Conservation (phyloP, 2,797 vertebrate genomes). For the Sardinella longiceps region DNA sequence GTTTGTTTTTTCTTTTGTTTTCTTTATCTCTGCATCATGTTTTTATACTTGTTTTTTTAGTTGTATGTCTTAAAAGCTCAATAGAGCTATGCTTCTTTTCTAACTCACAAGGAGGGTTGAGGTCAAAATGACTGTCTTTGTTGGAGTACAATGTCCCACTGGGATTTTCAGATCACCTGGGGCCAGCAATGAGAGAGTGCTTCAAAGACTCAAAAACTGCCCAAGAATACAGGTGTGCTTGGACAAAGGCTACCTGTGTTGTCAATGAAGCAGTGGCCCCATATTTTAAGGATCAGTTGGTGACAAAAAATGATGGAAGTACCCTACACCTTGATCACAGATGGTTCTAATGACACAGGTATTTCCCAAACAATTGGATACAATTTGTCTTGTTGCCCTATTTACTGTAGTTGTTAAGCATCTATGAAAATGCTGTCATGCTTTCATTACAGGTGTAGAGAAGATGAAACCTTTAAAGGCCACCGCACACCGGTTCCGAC, state of each 20-base stretch:
- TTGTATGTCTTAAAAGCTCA: too few species aligned
- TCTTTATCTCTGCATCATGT: too few species aligned
- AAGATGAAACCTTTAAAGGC: too few species aligned
- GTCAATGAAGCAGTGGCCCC: slow-evolving; percentile 42
- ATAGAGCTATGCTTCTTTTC: too few species aligned
- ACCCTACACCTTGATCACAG: slow-evolving; percentile 41
- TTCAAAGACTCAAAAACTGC: slow-evolving; percentile 47
- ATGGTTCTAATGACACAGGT: slow-evolving; percentile 44
- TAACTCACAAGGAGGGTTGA: slow-evolving; percentile 45
- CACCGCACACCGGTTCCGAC: too few species aligned
- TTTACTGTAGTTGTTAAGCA: too few species aligned
- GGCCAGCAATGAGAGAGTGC: slow-evolving; percentile 34
- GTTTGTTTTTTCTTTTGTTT: too few species aligned
- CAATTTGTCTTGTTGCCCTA: too few species aligned
- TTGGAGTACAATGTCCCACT: slow-evolving; percentile 37
- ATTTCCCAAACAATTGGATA: too few species aligned
- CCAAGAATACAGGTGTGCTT: slow-evolving; percentile 34
- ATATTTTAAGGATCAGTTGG: slow-evolving; percentile 38
- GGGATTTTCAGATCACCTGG: slow-evolving; percentile 38
- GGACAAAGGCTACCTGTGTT: slow-evolving; percentile 35
- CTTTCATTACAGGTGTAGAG: too few species aligned
- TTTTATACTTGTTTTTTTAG: too few species aligned
- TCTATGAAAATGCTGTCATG: too few species aligned
- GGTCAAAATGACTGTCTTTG: slow-evolving; percentile 29
- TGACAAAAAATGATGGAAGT: slow-evolving; percentile 41